Conservation (phyloP, 1,140 invertebrate species). For the Meloidogyne floridensis region DNA sequence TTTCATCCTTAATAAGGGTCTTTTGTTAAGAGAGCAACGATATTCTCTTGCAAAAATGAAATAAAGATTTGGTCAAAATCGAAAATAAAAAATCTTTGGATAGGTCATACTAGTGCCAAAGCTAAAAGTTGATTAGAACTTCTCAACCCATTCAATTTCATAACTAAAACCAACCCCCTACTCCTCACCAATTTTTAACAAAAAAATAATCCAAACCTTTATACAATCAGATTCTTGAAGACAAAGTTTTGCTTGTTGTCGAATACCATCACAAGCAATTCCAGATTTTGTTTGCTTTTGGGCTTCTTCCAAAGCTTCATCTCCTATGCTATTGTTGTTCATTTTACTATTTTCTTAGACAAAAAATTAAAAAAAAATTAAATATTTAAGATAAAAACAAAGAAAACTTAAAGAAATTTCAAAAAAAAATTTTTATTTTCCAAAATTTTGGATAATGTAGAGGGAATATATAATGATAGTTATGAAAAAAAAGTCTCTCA, state of each 20-base stretch:
- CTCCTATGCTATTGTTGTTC: not conserved
- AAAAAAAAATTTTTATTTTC: not conserved
- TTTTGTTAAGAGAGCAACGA: too few species aligned
- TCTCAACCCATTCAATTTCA: too few species aligned
- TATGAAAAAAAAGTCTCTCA: not conserved
- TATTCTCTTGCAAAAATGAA: too few species aligned
- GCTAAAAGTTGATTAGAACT: too few species aligned
- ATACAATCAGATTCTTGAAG: slow-evolving; percentile 19
- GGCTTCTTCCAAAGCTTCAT: not conserved
- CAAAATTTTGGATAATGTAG: not conserved
- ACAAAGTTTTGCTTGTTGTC: slow-evolving; percentile 12
- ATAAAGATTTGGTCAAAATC: too few species aligned
- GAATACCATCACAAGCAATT: slow-evolving; percentile 17
- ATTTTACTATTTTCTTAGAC: not conserved
- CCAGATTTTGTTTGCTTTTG: not conserved
- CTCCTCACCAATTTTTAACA: too few species aligned
- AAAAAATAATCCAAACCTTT: not conserved
- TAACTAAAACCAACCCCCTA: too few species aligned
- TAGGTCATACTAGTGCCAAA: too few species aligned
- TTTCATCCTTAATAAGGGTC: too few species aligned
- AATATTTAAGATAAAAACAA: not conserved
- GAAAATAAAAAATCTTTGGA: too few species aligned
- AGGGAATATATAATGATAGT: not conserved
- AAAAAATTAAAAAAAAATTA: not conserved
- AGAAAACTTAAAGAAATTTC: not conserved